Evolutionary conservation across 1,140 invertebrate species (phyloP), one percentile per base, ranked within the genome.

Genomic region (Brachionus calyciflorus): DNA sequence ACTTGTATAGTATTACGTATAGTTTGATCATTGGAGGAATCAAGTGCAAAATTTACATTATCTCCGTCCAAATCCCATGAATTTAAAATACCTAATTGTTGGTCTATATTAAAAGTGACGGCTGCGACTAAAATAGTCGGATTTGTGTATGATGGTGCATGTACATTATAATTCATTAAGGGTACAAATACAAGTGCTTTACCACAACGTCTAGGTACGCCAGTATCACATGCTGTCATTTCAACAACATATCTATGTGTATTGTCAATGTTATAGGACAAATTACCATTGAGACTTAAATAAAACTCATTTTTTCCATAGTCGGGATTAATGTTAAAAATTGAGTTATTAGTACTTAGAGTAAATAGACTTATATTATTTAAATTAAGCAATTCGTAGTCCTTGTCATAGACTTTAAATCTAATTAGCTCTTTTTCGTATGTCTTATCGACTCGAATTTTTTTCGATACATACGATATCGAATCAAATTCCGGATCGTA

Each of bases 41-140:
- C 69, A 28, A 73, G 28, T 0, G 46, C 12, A 19, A 73, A 73
- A 17, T 21, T 37, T 9, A 73, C 51, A 6, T 26, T n/a, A 46
- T 73, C 69, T n/a, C 69, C 69, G 33, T 73, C 69, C 1, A 51
- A 19, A 30, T 73, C 69, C 69, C 69, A 73, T 17, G 69, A 5
- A 49, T 73, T 73, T 14, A 73, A 19, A 12, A 51, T 51, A 9
- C 69, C 69, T 17, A 73, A 14, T 33, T 37, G 69, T 17, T 51
- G 28, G 14, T 33, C 69, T 46, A 12, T n/a, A 10, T 26, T 37
- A 33, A 73, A 55, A 30, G 46, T 73, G 19, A 73, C 40, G 2
- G 69, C 69, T 1, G 69, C 69, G 7, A 55, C 24, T 24, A 73
- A 46, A 26, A 49, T 49, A 2, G 69, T 40, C 28, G 69, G 69